These are phyloP conservation scores for Gari tellinella DNA, from an alignment of 2,888 invertebrate genomes.

Conservation along the genomic window DNA sequence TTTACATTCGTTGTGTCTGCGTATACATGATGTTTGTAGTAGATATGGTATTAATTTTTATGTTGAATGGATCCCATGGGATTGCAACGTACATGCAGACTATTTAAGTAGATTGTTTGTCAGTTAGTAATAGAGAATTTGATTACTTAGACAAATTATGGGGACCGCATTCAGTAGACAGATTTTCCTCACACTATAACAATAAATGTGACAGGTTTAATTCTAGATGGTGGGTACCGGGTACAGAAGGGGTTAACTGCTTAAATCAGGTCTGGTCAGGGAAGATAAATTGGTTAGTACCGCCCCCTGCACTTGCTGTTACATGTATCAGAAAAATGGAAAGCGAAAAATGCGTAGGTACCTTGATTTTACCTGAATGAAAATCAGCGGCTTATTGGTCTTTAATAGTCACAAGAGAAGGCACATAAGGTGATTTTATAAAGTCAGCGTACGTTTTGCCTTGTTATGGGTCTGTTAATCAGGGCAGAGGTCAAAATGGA, in stretches of 20 bases:
- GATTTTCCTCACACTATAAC: constrained; percentile 15
- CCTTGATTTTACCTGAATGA: too few species aligned
- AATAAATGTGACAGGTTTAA: constrained; percentile 26
- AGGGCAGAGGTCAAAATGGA: background rate
- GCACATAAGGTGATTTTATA: too few species aligned
- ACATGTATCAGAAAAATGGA: background rate
- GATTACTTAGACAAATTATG: constrained; percentile 1
- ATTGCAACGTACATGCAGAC: constrained; percentile 5
- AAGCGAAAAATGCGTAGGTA: too few species aligned
- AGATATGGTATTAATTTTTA: background rate
- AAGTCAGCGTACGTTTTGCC: constrained; percentile 11
- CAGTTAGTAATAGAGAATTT: background rate
- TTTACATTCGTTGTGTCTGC: background rate
- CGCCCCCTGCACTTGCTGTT: constrained; percentile 20
- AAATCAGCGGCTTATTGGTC: too few species aligned
- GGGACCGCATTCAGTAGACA: constrained; percentile 23
- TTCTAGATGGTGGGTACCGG: constrained; percentile 26
- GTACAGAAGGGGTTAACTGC: constrained; percentile 14
- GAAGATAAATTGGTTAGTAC: constrained; percentile 26
- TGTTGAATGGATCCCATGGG: constrained; percentile 12
- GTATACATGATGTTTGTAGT: background rate
- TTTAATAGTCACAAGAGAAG: too few species aligned
- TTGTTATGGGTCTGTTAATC: background rate
- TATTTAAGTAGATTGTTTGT: constrained; percentile 16
- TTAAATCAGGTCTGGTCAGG: constrained; percentile 14